Evolutionary conservation across 2,888 invertebrate genomes (phyloP), one percentile per base, ranked within the genome.

Genomic region (Thymelicus sylvestris): DNA sequence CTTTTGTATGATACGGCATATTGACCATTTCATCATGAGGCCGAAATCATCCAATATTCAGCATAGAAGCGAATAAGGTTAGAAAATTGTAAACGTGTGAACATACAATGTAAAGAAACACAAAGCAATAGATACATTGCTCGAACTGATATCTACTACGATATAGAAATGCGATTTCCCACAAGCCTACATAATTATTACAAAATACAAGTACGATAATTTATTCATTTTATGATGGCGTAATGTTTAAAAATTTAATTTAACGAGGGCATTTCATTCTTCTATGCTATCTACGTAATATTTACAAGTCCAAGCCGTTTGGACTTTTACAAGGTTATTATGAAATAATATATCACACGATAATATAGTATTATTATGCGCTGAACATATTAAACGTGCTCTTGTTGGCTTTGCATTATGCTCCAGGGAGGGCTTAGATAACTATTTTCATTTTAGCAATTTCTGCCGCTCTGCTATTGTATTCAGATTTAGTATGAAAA

Each of bases 291-390:
- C 57, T 65, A n/a, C n/a, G n/a, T n/a, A 62, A 62, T 63, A 68
- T 57, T 39, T 63, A 47, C 60, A 59, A 71, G 70, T 63, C 55
- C 60, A 59, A 71, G 70, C 71, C 69, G 66, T 50, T 70, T 59
- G 71, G 73, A 74, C 72, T 72, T 70, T 67, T 74, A 72, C 66
- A 74, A 65, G 60, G 75, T 67, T 71, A 72, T 73, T 73, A 73
- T 71, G 64, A 57, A 70, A 68, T 63, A 63, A 55, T 63, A 63
- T 39, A 68, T 68, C 62, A 63, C 63, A 68, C 68, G 63, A 68
- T 63, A 57, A 47, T 63, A 55, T 68, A 31, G 57, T 41, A 41
- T 68, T 57, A 63, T 61, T 55, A 55, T 68, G 47, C 55, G 68
- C 47, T 47, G 68, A 47, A 68, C 63, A 68, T 63, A 68, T 63